Evolutionary conservation across 2,888 invertebrate genomes (phyloP), one percentile per base, ranked within the genome.

Genomic region (Athalia circularis): DNA sequence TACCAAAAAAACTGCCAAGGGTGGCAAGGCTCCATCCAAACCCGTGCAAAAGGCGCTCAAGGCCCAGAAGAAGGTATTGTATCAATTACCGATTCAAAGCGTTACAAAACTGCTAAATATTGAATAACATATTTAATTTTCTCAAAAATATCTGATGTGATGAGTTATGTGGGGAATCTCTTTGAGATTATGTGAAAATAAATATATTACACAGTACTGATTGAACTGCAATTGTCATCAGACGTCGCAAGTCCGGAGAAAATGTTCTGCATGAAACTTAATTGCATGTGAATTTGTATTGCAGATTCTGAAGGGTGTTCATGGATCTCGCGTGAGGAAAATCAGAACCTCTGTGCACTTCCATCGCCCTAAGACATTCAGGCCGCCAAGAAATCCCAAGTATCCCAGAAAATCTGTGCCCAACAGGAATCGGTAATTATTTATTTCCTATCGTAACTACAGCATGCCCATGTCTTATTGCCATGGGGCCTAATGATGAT

Each of bases 291-390:
- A 65, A 48, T 82, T 57, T 82, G 61, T 75, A 81, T 90, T 91
- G 50, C 85, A 97, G 95, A 95, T 98, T 79, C 93, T 98, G 83
- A 98, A 97, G 91, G 99, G 99, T 82, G 94, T 95, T 86, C 95
- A 96, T 93, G 97, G 97, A 86, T 97, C 96, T 79, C 93, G 97
- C 78, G 93, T 94, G 9, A 94, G 97, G 83, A 97, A 99, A 92
- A 95, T 99, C 86, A 95, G 99, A 89, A 98, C 97, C 64, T 96
- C 96, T 5, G 99, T 99, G 83, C 97, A 97, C 89, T 99, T 99
- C 94, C 96, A 95, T 87, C 93, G 98, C 82, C 99, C 99, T 11
- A 97, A 96, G 88, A 99, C 99, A 65, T 94, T 98, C 91, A 95
- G 95, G 88, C 94, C 98, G 80, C 96, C 96, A 9, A 94, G 99